These are phyloP conservation scores for Pangasius mekongensis DNA, from an alignment of 2,797 vertebrate genomes.

Conservation along the genomic window DNA sequence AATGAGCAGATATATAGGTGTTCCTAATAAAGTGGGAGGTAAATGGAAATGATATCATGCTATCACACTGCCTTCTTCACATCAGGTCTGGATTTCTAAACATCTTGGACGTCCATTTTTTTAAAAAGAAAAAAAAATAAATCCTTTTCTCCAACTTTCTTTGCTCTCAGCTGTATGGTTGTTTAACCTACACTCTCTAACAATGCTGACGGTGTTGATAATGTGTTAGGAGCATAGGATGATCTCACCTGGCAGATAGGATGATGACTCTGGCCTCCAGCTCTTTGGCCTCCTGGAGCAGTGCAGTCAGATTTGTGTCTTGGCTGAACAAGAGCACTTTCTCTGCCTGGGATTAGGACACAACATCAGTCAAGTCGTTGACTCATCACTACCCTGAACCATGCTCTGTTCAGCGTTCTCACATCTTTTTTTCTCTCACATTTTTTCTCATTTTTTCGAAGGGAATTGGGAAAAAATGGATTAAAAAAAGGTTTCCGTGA, in stretches of 20 bases:
- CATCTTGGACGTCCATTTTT: background rate
- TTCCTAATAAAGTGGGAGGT: background rate
- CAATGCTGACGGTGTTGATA: background rate
- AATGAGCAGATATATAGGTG: background rate
- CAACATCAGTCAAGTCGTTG: slow-evolving; percentile 63
- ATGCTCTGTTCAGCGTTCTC: slow-evolving; percentile 76
- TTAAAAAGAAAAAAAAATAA: background rate
- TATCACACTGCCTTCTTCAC: background rate
- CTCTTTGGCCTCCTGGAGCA: slow-evolving; percentile 86
- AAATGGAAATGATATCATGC: background rate
- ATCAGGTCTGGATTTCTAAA: background rate
- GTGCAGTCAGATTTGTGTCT: slow-evolving; percentile 86
- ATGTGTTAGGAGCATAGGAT: background rate
- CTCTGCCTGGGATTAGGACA: slow-evolving; percentile 81
- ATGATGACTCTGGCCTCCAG: slow-evolving; percentile 89
- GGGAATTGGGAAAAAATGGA: slow-evolving; percentile 60
- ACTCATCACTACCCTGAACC: slow-evolving; percentile 72
- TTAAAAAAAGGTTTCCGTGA: slow-evolving; percentile 66
- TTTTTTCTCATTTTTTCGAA: slow-evolving; percentile 33
- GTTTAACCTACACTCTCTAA: background rate
- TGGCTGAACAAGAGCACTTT: slow-evolving; percentile 90
- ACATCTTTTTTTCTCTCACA: slow-evolving; percentile 35
- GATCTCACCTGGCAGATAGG: slow-evolving; percentile 83
- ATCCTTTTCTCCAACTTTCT: background rate
- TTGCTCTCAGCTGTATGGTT: background rate